These are phyloP conservation scores for Paracentrotus lividus DNA, from an alignment of 53 echinoderm and acorn worm species.

Conservation along the genomic window DNA sequence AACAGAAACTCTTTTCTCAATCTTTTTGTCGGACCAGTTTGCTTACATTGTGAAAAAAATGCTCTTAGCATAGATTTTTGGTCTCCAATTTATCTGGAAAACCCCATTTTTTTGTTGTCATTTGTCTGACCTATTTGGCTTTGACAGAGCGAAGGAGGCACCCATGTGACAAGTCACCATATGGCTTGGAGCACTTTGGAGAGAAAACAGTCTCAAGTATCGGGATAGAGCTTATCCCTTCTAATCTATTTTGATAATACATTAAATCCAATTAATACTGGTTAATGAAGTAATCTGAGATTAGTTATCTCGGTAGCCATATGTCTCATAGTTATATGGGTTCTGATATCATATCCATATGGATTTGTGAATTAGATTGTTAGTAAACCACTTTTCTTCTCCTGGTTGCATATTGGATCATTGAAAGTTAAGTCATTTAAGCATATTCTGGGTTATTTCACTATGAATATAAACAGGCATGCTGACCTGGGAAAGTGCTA, in stretches of 20 bases:
- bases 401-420: not conserved
- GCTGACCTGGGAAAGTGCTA: not conserved
- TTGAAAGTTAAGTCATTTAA: not conserved
- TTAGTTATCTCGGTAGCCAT: conserved; percentile 49
- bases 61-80: not conserved
- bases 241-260: conserved; percentile 26
- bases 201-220: conserved; percentile 34
- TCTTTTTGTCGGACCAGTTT: too few species aligned
- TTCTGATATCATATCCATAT: not conserved
- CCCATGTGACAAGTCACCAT: conserved; percentile 25
- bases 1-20: too few species aligned
- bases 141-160: not conserved
- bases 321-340: not conserved
- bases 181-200: not conserved
- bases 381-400: not conserved
- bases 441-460: not conserved
- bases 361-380: not conserved
- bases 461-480: not conserved
- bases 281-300: conserved; percentile 33
- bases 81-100: not conserved
- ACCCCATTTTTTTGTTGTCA: not conserved
- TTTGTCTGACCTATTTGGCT: conserved; percentile 5
- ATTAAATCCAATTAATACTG: conserved; percentile 33
- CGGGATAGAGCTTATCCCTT: not conserved
- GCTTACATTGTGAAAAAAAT: not conserved